These are phyloP conservation scores for Ambastaia sidthimunki DNA, from an alignment of 2,797 vertebrate genomes.

Conservation along the genomic window DNA sequence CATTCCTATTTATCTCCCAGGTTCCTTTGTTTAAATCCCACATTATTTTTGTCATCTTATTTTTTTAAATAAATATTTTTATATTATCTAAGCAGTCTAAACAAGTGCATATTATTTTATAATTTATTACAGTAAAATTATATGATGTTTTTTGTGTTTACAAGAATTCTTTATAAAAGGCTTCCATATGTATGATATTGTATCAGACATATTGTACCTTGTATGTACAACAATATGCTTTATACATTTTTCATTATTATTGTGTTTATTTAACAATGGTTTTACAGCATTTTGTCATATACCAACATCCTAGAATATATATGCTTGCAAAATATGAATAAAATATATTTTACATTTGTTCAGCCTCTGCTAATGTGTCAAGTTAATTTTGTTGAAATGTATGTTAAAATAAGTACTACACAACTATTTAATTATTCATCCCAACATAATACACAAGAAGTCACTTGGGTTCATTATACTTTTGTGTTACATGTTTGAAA, in stretches of 20 bases:
- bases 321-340: slow-evolving; percentile 80
- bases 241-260: slow-evolving; percentile 5
- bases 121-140: slow-evolving; percentile 76
- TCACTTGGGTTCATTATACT: not conserved
- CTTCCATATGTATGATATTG: slow-evolving; percentile 60
- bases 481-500: not conserved
- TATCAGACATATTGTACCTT: slow-evolving; percentile 8
- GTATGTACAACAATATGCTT: slow-evolving; percentile 14
- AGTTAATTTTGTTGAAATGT: not conserved
- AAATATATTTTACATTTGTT: slow-evolving; percentile 79
- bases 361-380: slow-evolving; percentile 50
- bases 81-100: slow-evolving; percentile 74
- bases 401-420: not conserved
- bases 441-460: not conserved
- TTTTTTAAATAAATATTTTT: slow-evolving; percentile 52
- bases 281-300: slow-evolving; percentile 34
- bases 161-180: slow-evolving; percentile 62
- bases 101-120: slow-evolving; percentile 70
- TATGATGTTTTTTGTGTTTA: slow-evolving; percentile 65
- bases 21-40: not conserved
- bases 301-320: slow-evolving; percentile 46
- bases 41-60: slow-evolving; percentile 45
- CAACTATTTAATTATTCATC: not conserved
- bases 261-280: slow-evolving; percentile 44
- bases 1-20: not conserved